phyloP scores from a whole-genome alignment of 2,113 vertebrate genomes.

The Albula goreensis region DNA sequence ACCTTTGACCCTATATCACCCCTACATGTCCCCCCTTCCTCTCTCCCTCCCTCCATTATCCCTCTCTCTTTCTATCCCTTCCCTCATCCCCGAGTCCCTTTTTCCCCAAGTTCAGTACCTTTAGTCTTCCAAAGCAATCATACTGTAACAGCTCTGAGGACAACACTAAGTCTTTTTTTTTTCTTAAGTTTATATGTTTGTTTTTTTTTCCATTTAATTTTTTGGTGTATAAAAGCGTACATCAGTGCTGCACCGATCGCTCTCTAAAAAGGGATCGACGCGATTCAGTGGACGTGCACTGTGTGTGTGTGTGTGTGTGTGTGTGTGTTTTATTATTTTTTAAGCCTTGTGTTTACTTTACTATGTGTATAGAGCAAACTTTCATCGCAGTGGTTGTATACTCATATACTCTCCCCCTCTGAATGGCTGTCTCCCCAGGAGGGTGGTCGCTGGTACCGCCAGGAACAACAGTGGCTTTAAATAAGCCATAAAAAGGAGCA shows the following conservation, averaged over 20 bases:
- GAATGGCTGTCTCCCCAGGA: too few relatives aligned
- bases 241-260: slow-evolving; percentile 5
- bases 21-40: too few relatives aligned
- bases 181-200: not conserved
- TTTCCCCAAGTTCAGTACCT: not conserved
- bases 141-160: slow-evolving; percentile 10
- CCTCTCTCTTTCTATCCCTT: not conserved
- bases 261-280: not conserved
- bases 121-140: not conserved
- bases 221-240: slow-evolving; percentile 28
- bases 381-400: too few relatives aligned
- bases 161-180: not conserved
- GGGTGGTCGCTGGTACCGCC: not conserved
- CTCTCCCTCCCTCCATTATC: not conserved
- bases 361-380: not conserved
- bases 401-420: too few relatives aligned
- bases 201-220: not conserved
- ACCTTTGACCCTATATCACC: not conserved
- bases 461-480: not conserved
- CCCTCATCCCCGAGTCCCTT: not conserved
- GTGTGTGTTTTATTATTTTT: not conserved
- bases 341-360: not conserved
- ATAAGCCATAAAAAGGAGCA: slow-evolving; percentile 8
- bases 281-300: not conserved
- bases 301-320: not conserved